Base-by-base conservation (phyloP, 2,888 invertebrate species). In the Hoplodrina blanda region DNA sequence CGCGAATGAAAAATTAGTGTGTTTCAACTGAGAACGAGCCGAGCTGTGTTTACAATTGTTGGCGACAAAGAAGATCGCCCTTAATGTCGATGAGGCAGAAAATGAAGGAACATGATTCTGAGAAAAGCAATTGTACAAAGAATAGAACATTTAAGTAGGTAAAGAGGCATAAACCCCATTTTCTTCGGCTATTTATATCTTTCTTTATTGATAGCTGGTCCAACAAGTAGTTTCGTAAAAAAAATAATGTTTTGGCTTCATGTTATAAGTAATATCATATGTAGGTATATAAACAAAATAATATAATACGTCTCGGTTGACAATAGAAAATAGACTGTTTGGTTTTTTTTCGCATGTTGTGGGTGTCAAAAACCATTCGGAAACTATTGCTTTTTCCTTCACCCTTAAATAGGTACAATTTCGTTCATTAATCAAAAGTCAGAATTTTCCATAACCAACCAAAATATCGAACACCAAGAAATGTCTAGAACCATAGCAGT, bases 1-100 rank as follows among this genome's bases (percentile, higher is more conserved):
- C 88, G 84, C 92, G 94, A 94, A 95, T 94, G 91, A 88, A 84
- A 88, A 90, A 92, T 93, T 92, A 90, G 89, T 83, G 86, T 85
- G 84, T 84, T 76, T 61, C 74, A 57, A 78, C 82, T 78, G 76
- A 78, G 78, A 76, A 77, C 64, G 55, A 81, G 76, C 61, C 65
- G 61, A 71, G 72, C 55, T 70, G 78, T 73, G 83, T 67, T 75
- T 82, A 76, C 71, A 52, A 79, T 84, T 84, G 73, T 69, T 53
- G 59, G 19, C 44, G 57, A 73, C 74, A 82, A 84, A 62, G 54
- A 65, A 73, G 70, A 73, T 74, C 55, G 68, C 63, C 68, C 60
- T 78, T 78, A 65, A 82, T 65, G 67, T 62, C 62, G 15, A 57
- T 64, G 77, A 59, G 46, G 46, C 62, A 57, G 63, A 72, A 78